phyloP scores from a whole-genome alignment of 1,140 invertebrate genomes.

The Drosophila busckii region DNA sequence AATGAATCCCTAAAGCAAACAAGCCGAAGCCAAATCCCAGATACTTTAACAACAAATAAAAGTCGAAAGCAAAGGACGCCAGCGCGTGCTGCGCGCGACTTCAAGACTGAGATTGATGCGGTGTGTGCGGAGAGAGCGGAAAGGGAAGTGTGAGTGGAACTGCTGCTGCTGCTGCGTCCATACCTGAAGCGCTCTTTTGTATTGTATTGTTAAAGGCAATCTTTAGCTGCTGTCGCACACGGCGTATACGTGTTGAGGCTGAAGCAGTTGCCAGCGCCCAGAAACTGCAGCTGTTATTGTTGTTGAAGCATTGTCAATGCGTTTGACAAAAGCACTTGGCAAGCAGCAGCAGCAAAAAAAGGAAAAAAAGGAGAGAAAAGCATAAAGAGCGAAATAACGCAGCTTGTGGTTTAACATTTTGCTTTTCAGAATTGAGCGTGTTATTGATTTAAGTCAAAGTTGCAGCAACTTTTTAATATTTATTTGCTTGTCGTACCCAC shows the following conservation, averaged over 20 bases:
- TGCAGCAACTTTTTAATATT: neutral
- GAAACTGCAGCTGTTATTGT: constrained; percentile 39
- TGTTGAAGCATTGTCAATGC: constrained; percentile 63
- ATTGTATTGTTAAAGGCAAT: constrained; percentile 30
- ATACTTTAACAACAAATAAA: constrained; percentile 55
- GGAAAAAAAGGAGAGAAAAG: too few relatives aligned
- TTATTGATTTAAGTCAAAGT: too few relatives aligned
- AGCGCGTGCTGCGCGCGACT: too few relatives aligned
- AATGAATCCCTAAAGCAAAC: constrained; percentile 53
- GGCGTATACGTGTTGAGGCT: neutral
- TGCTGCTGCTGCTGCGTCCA: constrained; percentile 8
- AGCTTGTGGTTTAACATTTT: too few relatives aligned
- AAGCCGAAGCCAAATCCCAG: constrained; percentile 46
- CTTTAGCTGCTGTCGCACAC: neutral
- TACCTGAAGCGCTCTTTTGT: constrained; percentile 35
- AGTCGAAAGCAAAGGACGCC: constrained; percentile 18
- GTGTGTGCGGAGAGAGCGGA: neutral
- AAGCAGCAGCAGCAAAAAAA: constrained; percentile 16
- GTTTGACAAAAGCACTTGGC: constrained; percentile 70
- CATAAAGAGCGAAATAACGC: too few relatives aligned
- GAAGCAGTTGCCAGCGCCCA: constrained; percentile 7
- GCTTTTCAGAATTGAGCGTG: too few relatives aligned
- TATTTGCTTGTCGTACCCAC: neutral
- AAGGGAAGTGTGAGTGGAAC: neutral
- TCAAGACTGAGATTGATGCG: neutral